Evolutionary conservation across 2,888 invertebrate species (phyloP).

Genomic region (Xanthia icteritia): DNA sequence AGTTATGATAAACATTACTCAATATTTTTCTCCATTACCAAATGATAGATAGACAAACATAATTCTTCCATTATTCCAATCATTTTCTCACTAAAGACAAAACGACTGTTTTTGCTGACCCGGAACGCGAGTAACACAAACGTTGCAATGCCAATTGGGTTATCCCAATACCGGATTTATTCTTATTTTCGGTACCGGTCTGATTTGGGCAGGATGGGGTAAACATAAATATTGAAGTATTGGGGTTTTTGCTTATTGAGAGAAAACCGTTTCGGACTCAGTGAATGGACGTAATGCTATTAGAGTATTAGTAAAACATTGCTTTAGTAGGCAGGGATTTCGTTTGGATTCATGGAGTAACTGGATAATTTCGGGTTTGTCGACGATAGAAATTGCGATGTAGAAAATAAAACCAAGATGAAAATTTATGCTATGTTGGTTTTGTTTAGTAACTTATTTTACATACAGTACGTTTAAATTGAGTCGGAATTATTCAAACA

Average conservation of each 20-base stretch:
- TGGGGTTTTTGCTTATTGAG: constrained; percentile 23
- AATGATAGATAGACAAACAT: constrained; percentile 16
- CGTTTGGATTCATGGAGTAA: neutral
- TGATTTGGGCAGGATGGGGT: neutral
- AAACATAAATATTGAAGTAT: constrained; percentile 37
- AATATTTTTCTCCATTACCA: constrained; percentile 1
- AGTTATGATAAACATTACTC: neutral
- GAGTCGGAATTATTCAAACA: neutral
- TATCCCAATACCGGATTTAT: constrained; percentile 35
- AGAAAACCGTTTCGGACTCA: constrained; percentile 23
- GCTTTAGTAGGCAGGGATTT: neutral
- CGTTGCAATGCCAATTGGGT: constrained; percentile 10
- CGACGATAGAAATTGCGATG: neutral
- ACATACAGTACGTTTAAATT: neutral
- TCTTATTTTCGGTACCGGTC: constrained; percentile 26
- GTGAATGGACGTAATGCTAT: neutral
- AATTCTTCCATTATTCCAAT: constrained; percentile 5
- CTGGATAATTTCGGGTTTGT: neutral
- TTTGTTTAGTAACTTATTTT: neutral
- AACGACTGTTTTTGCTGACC: constrained; percentile 11
- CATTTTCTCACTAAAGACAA: neutral
- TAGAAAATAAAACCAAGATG: too few species aligned
- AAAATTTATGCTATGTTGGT: too few species aligned
- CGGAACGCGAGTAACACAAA: constrained; percentile 11
- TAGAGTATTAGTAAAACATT: constrained; percentile 4